Conservation (phyloP, 2,888 invertebrate species). For the Mythimna albipuncta region DNA sequence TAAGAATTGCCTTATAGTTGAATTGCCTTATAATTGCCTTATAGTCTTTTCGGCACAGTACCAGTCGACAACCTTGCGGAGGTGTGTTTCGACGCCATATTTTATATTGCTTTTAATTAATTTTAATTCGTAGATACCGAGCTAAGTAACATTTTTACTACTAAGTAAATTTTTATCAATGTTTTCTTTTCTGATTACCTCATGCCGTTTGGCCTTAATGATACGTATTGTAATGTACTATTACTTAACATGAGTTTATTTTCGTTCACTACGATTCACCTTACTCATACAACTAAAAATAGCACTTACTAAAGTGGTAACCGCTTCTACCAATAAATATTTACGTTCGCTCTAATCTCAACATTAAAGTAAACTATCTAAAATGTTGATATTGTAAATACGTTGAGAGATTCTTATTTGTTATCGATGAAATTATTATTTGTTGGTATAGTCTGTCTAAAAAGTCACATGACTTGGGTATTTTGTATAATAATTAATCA, state of each 20-base stretch:
- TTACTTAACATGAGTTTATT: constrained; percentile 50
- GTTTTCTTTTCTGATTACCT: neutral
- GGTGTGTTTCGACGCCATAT: too few relatives aligned
- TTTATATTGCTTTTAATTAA: too few relatives aligned
- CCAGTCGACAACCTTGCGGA: too few relatives aligned
- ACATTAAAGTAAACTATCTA: constrained; percentile 21
- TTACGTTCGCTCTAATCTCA: constrained; percentile 37
- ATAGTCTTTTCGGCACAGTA: too few relatives aligned
- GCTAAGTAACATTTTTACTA: too few relatives aligned
- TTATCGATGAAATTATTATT: constrained; percentile 34
- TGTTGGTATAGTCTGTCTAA: constrained; percentile 1
- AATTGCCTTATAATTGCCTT: too few relatives aligned
- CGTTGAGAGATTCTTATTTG: constrained; percentile 40
- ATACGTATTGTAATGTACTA: constrained; percentile 29
- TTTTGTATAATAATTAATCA: too few relatives aligned
- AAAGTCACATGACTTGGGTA: too few relatives aligned
- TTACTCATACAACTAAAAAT: constrained; percentile 48
- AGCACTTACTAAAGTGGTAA: constrained; percentile 43
- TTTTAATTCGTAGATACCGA: too few relatives aligned
- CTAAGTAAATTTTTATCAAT: constrained; percentile 20
- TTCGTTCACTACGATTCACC: constrained; percentile 22
- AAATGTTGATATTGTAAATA: constrained; percentile 34
- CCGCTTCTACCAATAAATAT: constrained; percentile 42
- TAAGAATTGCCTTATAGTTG: too few relatives aligned
- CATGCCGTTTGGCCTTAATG: constrained; percentile 3